phyloP scores from a whole-genome alignment of 2,888 invertebrate species.

The Dioctria linearis region DNA sequence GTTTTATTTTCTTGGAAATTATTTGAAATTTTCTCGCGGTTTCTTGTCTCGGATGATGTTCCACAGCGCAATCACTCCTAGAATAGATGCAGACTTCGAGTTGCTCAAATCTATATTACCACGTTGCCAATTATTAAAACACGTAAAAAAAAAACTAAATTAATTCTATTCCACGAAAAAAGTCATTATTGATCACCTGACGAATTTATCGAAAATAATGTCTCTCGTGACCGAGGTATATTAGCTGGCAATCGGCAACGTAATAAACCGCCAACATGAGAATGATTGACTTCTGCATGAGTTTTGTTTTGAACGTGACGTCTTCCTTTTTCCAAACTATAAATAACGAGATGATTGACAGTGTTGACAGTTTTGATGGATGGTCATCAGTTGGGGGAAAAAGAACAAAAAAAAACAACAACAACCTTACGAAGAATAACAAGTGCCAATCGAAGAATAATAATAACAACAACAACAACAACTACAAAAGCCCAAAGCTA shows the following conservation, averaged over 20 bases:
- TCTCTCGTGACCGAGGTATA: slow-evolving; percentile 46
- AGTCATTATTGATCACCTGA: slow-evolving; percentile 43
- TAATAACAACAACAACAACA: background rate
- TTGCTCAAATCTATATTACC: background rate
- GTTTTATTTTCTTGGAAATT: no score
- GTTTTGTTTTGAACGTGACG: slow-evolving; percentile 62
- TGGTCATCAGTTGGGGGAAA: slow-evolving; percentile 63
- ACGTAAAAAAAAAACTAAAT: background rate
- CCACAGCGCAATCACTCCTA: no score
- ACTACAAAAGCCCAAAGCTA: background rate
- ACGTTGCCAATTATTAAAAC: slow-evolving; percentile 44
- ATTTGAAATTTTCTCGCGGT: no score
- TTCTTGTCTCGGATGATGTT: no score
- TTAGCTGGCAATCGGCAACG: slow-evolving; percentile 37
- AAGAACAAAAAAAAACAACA: slow-evolving; percentile 9
- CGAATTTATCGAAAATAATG: slow-evolving; percentile 11
- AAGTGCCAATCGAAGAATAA: background rate
- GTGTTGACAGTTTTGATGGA: slow-evolving; percentile 69
- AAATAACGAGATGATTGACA: slow-evolving; percentile 68
- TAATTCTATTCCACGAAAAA: slow-evolving; percentile 22
- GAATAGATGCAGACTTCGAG: no score
- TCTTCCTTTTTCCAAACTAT: slow-evolving; percentile 66
- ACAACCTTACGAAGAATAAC: slow-evolving; percentile 30
- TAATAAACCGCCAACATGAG: slow-evolving; percentile 49
- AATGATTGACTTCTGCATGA: slow-evolving; percentile 57